Evolutionary conservation across 2,113 vertebrate species (phyloP), one percentile per base, ranked within the genome.

Genomic region (Neogobius melanostomus): DNA sequence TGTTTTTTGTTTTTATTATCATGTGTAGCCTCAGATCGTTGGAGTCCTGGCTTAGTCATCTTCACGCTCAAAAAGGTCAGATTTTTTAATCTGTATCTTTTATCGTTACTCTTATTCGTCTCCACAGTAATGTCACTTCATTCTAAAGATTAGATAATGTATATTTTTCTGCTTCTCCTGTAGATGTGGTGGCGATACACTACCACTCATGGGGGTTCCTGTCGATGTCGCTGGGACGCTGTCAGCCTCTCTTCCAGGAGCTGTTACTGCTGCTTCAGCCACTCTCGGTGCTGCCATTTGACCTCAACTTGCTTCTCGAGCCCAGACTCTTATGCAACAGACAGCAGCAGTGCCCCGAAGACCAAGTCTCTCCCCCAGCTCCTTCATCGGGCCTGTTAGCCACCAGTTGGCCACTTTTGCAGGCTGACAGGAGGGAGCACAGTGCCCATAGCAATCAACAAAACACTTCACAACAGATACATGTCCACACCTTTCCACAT

Each of bases 181-280:
- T 86, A 98, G 98, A 96, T 83, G 91, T 97, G 66, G 88, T 98
- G 69, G 87, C 88, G 62, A 89, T 93, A 59, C 93, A 95, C 83
- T 99, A 99, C 87, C 96, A 97, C 73, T 95, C 95, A 0, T 95
- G 94, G 89, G 95, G 95, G n/a, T 97, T 99, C 91, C 88, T 99
- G 77, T 91, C 93, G 28, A 92, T 95, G 64, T 93, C 95, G 0
- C 95, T 95, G 47, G 89, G 90, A 0, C 92, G 88, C 44, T 97
- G 95, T 83, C 93, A 92, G 44, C 88, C 93, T 44, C 87, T 97
- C 74, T 96, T 97, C 0, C 95, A 97, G 83, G 96, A 99, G 85
- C 93, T 99, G 21, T 93, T 98, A 9, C 93, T 97, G 49, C 88
- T 98, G 54, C 92, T 99, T 0, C 97, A 98, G 83, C 98, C 97